Evolutionary conservation across 2,797 vertebrate genomes (phyloP).

Genomic region (Acrocephalus scirpaceus): DNA sequence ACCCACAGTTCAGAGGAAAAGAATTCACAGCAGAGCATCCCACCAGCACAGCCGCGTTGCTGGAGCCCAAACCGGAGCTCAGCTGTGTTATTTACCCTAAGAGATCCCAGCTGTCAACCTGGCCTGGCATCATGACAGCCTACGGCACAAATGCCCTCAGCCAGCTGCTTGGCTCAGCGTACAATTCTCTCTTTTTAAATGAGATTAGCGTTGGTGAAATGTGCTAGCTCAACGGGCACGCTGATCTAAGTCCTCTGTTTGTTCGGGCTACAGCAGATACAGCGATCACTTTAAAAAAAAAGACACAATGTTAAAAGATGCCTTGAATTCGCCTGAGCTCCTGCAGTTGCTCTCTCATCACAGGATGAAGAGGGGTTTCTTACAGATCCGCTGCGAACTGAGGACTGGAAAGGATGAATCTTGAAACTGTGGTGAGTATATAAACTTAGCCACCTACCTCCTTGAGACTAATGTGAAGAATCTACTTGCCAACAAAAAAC

Average conservation of each 20-base stretch:
- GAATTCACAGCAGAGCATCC: not conserved
- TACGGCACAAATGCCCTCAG: not conserved
- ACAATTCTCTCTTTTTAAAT: slow-evolving; percentile 43
- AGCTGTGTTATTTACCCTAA: not conserved
- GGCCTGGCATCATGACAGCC: slow-evolving; percentile 19
- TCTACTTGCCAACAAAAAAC: not conserved
- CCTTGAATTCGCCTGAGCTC: not conserved
- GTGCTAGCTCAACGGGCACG: not conserved
- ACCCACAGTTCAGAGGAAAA: not conserved
- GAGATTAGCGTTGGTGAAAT: slow-evolving; percentile 18
- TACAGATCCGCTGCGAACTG: not conserved
- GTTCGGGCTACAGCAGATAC: not conserved
- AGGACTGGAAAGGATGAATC: not conserved
- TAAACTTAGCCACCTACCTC: not conserved
- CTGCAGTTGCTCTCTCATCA: not conserved
- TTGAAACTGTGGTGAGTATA: not conserved
- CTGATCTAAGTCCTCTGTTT: slow-evolving; percentile 4
- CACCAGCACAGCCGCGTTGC: not conserved
- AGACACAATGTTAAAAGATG: not conserved
- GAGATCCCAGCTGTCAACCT: slow-evolving; percentile 60
- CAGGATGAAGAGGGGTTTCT: not conserved
- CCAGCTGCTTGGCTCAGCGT: slow-evolving; percentile 40
- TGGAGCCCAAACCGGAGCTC: not conserved
- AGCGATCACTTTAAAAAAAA: not conserved
- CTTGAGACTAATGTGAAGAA: not conserved